Percentiles rank a stretch among this genome's conserved stretches.
phyloP scores from a whole-genome alignment of 1,140 invertebrate species.

The Sarcophaga peregrina region DNA sequence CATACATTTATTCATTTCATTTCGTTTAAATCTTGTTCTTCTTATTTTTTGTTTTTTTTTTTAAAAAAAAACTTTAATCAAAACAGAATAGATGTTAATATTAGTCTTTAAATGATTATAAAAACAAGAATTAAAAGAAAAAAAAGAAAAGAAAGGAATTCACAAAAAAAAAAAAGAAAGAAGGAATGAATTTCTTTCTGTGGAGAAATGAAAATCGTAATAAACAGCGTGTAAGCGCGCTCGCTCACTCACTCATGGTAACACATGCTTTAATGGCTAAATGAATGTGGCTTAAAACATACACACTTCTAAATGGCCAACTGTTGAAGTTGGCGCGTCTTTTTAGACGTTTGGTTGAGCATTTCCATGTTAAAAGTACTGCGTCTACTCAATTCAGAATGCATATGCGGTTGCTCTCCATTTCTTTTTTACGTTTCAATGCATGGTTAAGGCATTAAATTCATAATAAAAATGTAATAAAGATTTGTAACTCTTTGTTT shows the following conservation, averaged over 20 bases:
- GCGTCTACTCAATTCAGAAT: no score
- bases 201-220: conserved; percentile 38
- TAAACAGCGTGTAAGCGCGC: conserved; percentile 36
- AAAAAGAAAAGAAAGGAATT: no score
- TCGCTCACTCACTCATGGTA: neutral
- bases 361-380: no score
- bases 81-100: conserved; percentile 33
- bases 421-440: conserved; percentile 22
- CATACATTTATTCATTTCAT: conserved; percentile 38
- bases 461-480: conserved; percentile 38
- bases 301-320: no score
- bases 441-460: conserved; percentile 30
- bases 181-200: no score
- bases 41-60: neutral
- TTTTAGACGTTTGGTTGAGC: no score
- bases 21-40: neutral
- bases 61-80: no score
- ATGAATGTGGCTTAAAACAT: no score
- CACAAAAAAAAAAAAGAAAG: no score
- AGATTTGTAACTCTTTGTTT: conserved; percentile 30
- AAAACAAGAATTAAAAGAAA: neutral
- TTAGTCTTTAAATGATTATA: neutral
- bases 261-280: neutral
- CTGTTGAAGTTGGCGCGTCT: no score
- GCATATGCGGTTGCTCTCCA: neutral